These are phyloP conservation scores for Lamellibrachia columna DNA, from an alignment of 2,888 invertebrate species.

Conservation along the genomic window DNA sequence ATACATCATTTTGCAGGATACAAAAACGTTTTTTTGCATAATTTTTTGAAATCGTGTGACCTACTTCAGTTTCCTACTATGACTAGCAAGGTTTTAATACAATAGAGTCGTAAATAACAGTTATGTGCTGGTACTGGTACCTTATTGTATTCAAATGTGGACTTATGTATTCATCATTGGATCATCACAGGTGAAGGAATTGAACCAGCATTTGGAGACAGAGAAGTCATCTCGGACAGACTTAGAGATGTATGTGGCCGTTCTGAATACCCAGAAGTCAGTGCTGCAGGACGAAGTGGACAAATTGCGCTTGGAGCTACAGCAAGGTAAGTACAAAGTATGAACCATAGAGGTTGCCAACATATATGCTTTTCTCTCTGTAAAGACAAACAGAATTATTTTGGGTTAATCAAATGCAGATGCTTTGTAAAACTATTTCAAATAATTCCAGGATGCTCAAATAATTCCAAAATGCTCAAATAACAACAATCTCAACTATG, in stretches of 20 bases:
- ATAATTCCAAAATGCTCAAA: not conserved
- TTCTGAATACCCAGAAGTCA: constrained; percentile 68
- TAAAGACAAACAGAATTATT: too few relatives aligned
- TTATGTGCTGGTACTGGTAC: not conserved
- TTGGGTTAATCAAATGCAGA: not conserved
- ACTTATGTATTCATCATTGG: not conserved
- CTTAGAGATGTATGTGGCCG: constrained; percentile 69
- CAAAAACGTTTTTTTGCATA: too few relatives aligned
- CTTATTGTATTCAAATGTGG: not conserved
- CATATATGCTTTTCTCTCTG: too few relatives aligned
- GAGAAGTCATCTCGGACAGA: constrained; percentile 67
- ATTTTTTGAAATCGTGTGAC: not conserved
- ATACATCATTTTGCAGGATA: too few relatives aligned
- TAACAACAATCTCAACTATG: too few relatives aligned
- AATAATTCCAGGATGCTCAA: not conserved
- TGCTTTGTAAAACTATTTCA: not conserved
- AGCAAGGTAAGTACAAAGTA: constrained; percentile 56
- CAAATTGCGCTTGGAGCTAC: constrained; percentile 62
- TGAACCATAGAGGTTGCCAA: too few relatives aligned
- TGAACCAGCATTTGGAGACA: constrained; percentile 66
- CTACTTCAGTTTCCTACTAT: not conserved
- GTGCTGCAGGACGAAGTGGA: constrained; percentile 67
- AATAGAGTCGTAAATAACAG: not conserved
- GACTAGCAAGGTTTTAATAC: not conserved
- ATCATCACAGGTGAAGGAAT: constrained; percentile 63